Conservation (phyloP, 2,113 vertebrate genomes). For the Acanthisitta chloris region DNA sequence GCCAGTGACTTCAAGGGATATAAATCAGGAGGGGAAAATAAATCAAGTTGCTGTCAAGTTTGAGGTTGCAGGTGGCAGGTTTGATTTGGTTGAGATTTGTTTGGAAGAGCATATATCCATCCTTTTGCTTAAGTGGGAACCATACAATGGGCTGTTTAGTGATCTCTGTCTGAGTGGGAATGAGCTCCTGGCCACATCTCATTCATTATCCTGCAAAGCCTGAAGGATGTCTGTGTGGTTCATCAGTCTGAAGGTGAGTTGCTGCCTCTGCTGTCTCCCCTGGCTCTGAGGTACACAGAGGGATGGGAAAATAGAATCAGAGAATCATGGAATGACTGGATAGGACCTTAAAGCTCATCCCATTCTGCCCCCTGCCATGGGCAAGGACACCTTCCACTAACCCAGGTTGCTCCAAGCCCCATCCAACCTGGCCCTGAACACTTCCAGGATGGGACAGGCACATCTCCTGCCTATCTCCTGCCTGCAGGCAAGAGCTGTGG, state of each 20-base stretch:
- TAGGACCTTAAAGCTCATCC: no score
- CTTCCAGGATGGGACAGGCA: background rate
- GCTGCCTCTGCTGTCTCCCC: background rate
- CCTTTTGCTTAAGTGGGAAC: background rate
- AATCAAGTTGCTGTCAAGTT: background rate
- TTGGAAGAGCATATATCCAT: background rate
- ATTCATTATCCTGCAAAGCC: background rate
- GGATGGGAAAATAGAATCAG: no score
- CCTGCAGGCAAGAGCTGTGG: background rate
- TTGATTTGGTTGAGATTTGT: background rate
- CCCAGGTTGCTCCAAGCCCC: background rate
- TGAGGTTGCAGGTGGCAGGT: background rate
- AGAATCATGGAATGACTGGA: no score
- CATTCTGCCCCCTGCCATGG: no score
- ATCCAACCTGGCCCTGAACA: background rate
- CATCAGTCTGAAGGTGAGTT: background rate
- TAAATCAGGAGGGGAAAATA: constrained; percentile 18
- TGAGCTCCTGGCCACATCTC: background rate
- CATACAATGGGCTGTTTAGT: background rate
- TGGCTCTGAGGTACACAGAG: background rate
- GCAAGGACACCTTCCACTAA: background rate
- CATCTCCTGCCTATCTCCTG: background rate
- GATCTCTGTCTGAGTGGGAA: background rate
- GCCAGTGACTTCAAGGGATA: constrained; percentile 18
- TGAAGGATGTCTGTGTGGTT: background rate